Evolutionary conservation across 35 echinoderm and acorn worm genomes (phyloP), one percentile per base, ranked within the genome.

Genomic region (Nesometra sesokonis): DNA sequence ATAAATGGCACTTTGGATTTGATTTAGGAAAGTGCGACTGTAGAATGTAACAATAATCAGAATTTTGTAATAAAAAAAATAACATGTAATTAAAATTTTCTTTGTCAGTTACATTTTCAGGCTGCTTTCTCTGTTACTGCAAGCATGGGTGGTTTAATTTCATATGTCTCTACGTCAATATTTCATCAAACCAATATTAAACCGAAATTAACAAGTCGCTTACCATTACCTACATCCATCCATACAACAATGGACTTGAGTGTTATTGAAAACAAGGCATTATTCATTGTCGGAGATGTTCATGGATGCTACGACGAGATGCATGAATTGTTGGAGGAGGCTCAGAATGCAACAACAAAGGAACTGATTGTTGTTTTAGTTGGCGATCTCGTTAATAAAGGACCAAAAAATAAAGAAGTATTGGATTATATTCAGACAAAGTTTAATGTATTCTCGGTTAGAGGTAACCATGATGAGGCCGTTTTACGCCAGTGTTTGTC

Each of bases 271-370:
- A 31, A 78, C 27, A 93, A 90, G 46, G 77, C 27, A 33, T 38
- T 93, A n/a, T 89, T 90, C 43, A 80, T 90, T 2, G 89, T 93
- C 15, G 91, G 91, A n/a, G 91, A 93, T 79, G 91, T 93, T 31
- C 91, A 93, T 27, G 91, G 91, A 30, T 93, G 91, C 81, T 93
- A 82, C 47, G 91, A 93, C 46, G 84, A 86, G 79, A 57, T 93
- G 19, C n/a, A 80, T 33, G 35, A 34, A 8, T 84, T 93, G 19
- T 13, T 93, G 31, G 36, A 93, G 31, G 80, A 86, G 31, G 88
- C 87, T 27, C 83, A 43, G 32, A 82, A 86, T 19, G 29, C 36
- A 11, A 85, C 79, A 11, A 37, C 86, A 32, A 47, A 88, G 11
- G 76, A 93, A 38, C 19, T 47, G 4, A 36, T 87, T 13, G 19